Evolutionary conservation across 1,140 invertebrate species (phyloP).

Genomic region (Belonocnema kinseyi): DNA sequence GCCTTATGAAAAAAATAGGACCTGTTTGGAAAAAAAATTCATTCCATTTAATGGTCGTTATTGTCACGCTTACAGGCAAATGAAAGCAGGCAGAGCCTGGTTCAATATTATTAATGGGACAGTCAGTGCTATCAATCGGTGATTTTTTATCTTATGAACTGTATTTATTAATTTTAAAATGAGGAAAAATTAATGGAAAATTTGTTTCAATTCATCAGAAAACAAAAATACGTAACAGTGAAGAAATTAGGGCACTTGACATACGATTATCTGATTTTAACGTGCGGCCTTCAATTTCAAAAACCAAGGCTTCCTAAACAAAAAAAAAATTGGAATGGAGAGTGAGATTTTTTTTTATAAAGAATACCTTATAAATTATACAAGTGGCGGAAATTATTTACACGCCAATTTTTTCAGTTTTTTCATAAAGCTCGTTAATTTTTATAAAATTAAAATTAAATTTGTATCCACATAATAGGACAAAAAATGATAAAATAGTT

Average conservation of each 20-base stretch:
- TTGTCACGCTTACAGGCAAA: slow-evolving; percentile 74
- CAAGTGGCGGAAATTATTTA: too few species aligned
- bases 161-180: slow-evolving; percentile 8
- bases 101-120: slow-evolving; percentile 77
- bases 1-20: slow-evolving; percentile 73
- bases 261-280: slow-evolving; percentile 80
- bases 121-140: slow-evolving; percentile 78
- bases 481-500: too few species aligned
- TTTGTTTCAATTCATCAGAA: slow-evolving; percentile 57
- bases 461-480: too few species aligned
- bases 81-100: slow-evolving; percentile 74
- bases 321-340: slow-evolving; percentile 46
- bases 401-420: too few species aligned
- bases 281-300: slow-evolving; percentile 78
- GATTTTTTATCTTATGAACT: slow-evolving; percentile 33
- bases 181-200: too few species aligned
- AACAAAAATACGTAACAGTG: slow-evolving; percentile 77
- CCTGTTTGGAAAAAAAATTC: slow-evolving; percentile 69
- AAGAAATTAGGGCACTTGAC: slow-evolving; percentile 74
- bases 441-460: too few species aligned
- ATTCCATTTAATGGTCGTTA: slow-evolving; percentile 74
- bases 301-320: slow-evolving; percentile 72
- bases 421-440: too few species aligned
- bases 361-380: not conserved
- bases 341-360: slow-evolving; percentile 54